These are phyloP conservation scores for Anguilla japonica DNA, from an alignment of 2,113 vertebrate genomes.

Conservation along the genomic window DNA sequence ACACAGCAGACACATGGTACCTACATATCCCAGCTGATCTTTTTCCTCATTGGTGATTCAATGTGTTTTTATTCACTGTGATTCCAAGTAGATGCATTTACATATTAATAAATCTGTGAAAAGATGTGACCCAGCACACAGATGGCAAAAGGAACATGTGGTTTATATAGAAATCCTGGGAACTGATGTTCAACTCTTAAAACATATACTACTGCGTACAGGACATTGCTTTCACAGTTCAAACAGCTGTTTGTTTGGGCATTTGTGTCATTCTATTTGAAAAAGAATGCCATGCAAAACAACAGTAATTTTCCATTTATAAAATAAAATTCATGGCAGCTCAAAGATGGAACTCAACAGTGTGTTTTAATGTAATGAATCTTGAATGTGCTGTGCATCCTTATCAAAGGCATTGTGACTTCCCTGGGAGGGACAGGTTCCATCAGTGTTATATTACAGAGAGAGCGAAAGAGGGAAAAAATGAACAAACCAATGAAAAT, in stretches of 20 bases:
- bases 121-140: constrained; percentile 5
- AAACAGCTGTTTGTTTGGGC: background rate
- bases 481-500: too few species aligned
- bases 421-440: too few species aligned
- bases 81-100: background rate
- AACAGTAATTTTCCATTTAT: too few species aligned
- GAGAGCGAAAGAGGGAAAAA: too few species aligned
- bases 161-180: background rate
- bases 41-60: background rate
- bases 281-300: background rate
- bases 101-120: constrained; percentile 18
- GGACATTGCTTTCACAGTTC: background rate
- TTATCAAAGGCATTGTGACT: too few species aligned
- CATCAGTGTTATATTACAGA: too few species aligned
- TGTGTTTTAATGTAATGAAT: too few species aligned
- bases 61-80: background rate
- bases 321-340: too few species aligned
- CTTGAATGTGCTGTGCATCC: too few species aligned
- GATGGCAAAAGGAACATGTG: background rate
- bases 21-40: background rate
- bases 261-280: background rate
- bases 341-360: too few species aligned
- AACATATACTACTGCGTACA: background rate
- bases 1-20: background rate
- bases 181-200: background rate